Evolutionary conservation across 1,140 invertebrate species (phyloP).

Genomic region (Leptestheria dahalacensis): DNA sequence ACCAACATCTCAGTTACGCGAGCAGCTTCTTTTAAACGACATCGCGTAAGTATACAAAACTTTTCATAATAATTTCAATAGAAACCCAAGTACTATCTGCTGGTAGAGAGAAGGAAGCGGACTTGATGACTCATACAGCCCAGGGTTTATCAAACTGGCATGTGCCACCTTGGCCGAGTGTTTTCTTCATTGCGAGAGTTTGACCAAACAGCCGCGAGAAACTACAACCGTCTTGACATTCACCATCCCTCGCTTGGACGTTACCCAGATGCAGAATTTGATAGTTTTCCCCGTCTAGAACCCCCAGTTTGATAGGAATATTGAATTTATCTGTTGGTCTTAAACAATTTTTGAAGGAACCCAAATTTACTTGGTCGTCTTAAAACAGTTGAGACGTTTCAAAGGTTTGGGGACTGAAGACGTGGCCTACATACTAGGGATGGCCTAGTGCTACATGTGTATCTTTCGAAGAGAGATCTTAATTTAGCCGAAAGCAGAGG

Average conservation of each 20-base stretch:
- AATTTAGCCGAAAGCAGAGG: neutral
- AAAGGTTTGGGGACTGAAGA: too few relatives aligned
- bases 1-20: neutral
- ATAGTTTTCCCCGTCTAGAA: too few relatives aligned
- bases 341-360: too few relatives aligned
- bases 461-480: neutral
- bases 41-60: conserved; percentile 17
- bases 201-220: neutral
- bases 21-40: conserved; percentile 19
- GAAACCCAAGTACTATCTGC: neutral
- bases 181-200: neutral
- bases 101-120: neutral
- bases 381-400: too few relatives aligned
- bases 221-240: neutral
- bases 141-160: neutral
- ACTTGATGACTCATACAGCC: neutral
- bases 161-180: neutral
- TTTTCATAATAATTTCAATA: neutral
- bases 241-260: neutral
- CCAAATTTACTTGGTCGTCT: too few relatives aligned
- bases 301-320: too few relatives aligned
- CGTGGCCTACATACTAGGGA: neutral
- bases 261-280: neutral
- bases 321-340: too few relatives aligned
- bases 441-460: neutral